These are phyloP conservation scores for Luidia sarsii DNA, from an alignment of 53 echinoderm and acorn worm genomes.

Conservation along the genomic window DNA sequence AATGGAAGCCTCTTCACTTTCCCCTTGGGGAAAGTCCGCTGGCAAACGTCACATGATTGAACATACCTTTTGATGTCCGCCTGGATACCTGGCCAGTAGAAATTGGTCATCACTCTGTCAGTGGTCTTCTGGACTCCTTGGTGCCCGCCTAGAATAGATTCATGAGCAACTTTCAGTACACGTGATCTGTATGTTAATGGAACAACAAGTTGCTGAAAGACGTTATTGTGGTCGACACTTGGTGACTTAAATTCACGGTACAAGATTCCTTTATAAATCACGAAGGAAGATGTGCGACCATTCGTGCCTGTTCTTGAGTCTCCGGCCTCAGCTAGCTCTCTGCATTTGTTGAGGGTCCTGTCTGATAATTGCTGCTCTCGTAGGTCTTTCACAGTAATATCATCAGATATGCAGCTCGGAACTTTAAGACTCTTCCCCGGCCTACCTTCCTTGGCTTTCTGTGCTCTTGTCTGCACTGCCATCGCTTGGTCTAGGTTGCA, in stretches of 20 bases:
- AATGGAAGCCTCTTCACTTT: conserved; percentile 36
- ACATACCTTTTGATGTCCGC: conserved; percentile 33
- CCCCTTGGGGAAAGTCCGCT: conserved; percentile 55
- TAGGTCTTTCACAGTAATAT: conserved; percentile 19
- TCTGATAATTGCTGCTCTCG: conserved; percentile 41
- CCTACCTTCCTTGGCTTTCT: background rate
- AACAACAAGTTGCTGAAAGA: conserved; percentile 45
- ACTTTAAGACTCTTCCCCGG: conserved; percentile 25
- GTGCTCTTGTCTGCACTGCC: conserved; percentile 19
- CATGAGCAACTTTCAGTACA: conserved; percentile 53
- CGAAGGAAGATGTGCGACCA: background rate
- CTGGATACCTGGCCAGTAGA: conserved; percentile 58
- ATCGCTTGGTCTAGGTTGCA: background rate
- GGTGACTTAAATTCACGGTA: conserved; percentile 48
- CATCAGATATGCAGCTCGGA: conserved; percentile 27
- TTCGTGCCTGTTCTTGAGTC: background rate
- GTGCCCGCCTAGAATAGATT: conserved; percentile 63
- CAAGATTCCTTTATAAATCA: conserved; percentile 24
- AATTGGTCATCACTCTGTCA: conserved; percentile 43
- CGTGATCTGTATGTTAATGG: conserved; percentile 31
- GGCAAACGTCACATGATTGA: conserved; percentile 68
- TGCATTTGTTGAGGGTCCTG: background rate
- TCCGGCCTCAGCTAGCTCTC: background rate
- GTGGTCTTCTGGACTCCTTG: conserved; percentile 38
- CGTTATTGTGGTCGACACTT: conserved; percentile 19